Evolutionary conservation across 2,113 vertebrate genomes (phyloP), one percentile per base, ranked within the genome.

Genomic region (Malurus cyaneus): DNA sequence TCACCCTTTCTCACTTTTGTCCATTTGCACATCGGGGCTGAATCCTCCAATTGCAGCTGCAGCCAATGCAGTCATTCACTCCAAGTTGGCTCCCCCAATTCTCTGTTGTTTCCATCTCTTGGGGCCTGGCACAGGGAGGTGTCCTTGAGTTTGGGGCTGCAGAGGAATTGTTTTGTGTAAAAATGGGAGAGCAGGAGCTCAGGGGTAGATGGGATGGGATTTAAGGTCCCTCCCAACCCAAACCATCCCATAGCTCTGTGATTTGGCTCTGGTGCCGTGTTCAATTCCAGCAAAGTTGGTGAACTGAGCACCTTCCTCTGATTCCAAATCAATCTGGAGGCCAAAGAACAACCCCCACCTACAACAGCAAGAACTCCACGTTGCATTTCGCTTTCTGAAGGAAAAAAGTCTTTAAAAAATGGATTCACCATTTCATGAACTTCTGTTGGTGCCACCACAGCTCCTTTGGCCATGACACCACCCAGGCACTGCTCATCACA

Each of bases 401-500:
- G 31, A 7, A 46, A 44, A 21, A 23, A 23, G 4, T 3, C 32
- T 28, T 28, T 26, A 13, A 9, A 66, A 85, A 61, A 34, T 1
- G 20, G 26, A 65, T 44, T 53, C 12, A 7, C 25, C 17, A 32
- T 14, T 0, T 21, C 8, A 4, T 2, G 47, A 85, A 8, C 16
- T 47, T 8, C 16, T 49, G 0, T 0, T 54, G 12, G 64, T n/a
- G 73, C 34, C 52, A 25, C 19, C 5, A 1, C 24, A 7, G 41
- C 39, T 11, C 56, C 3, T 65, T 31, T 5, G 24, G 77, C 59
- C 18, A 2, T 11, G 26, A 9, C 36, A 24, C 16, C 24, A 23
- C 24, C 56, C n/a, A 1, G 23, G 1, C 5, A 34, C 1, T 3
- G 42, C 8, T 1, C 14, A 24, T 8, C 65, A 5, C 1, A 57